Base-by-base conservation (phyloP, 2,797 vertebrate species). In the Eupleurogrammus muticus region DNA sequence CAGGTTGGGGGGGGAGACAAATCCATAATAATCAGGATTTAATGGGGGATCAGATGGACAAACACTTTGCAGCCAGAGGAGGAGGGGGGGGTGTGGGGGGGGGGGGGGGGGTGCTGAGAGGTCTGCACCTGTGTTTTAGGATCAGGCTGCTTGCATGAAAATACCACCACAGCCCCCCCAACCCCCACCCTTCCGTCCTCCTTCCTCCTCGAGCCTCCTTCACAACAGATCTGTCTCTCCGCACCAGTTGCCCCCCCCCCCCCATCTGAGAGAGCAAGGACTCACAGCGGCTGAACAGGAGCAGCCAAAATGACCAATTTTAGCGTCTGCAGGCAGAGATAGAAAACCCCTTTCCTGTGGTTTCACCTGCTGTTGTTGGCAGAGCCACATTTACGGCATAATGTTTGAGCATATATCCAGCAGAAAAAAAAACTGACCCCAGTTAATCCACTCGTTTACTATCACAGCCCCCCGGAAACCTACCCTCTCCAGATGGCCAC, bases 51-150 rank as follows among this genome's bases (percentile, higher is more conserved):
- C 82, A 88, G 77, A 80, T 87, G 81, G 86, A 83, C 86, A 87
- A 89, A 87, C 83, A 75, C 81, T 82, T 84, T 66, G 70, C 79
- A 77, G 77, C 48, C 52, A 19, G 32, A 8, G 38, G 21, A 55
- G 36, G 49, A 49, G 53, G 59, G 34, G 23, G 40, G 51, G 58
- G 54, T n/a, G n/a, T n/a, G n/a, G 46, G 73, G 36, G 36, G 58
- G 46, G 36, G 2, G 1, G 38, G 5, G n/a, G 69, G 71, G 61
- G 49, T 52, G 6, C 58, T 73, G 62, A 55, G 62, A 42, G 73
- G 62, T 73, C 81, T 90, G 90, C 91, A 93, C 91, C 92, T 93
- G 91, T 90, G 87, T 88, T 90, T 90, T 83, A 88, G 86, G 80
- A 90, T 89, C 85, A 89, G 80, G 70, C 87, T 88, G 84, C 83